phyloP scores from a whole-genome alignment of 2,888 invertebrate genomes.

The Tiphia femorata region DNA sequence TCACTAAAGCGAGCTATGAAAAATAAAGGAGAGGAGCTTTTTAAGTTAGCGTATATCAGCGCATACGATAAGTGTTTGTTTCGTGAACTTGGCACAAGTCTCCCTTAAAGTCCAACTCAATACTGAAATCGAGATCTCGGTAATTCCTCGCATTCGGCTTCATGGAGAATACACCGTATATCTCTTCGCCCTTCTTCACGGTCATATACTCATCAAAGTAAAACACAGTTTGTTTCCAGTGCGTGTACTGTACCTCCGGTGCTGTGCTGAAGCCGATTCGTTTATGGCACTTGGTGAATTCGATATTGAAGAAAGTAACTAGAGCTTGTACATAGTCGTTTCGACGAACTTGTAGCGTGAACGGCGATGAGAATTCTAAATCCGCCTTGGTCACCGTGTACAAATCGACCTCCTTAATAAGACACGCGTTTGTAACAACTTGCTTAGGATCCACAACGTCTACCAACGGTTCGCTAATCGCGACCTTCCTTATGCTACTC shows the following conservation, averaged over 20 bases:
- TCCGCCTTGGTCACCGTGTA: constrained; percentile 98
- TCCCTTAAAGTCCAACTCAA: constrained; percentile 93
- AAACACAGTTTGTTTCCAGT: constrained; percentile 99
- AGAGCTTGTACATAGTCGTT: constrained; percentile 98
- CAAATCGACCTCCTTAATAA: constrained; percentile 97
- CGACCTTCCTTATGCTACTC: constrained; percentile 98
- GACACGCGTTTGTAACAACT: constrained; percentile 94
- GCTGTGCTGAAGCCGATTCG: constrained; percentile 98
- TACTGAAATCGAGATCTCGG: constrained; percentile 95
- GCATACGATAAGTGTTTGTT: constrained; percentile 91
- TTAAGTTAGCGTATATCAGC: constrained; percentile 72
- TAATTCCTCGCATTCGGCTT: constrained; percentile 97
- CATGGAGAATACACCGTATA: constrained; percentile 92
- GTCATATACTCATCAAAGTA: constrained; percentile 98
- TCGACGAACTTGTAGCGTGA: constrained; percentile 84
- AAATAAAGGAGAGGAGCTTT: constrained; percentile 31
- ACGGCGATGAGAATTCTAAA: constrained; percentile 90
- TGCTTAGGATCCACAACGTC: constrained; percentile 99
- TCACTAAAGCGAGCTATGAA: constrained; percentile 39
- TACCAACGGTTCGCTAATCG: constrained; percentile 97
- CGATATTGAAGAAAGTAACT: constrained; percentile 99
- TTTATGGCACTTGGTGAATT: constrained; percentile 99
- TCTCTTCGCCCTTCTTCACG: constrained; percentile 94
- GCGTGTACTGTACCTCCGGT: constrained; percentile 97
- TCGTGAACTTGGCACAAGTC: constrained; percentile 88